phyloP scores from a whole-genome alignment of 2,888 invertebrate species.

The Rhyacophila evoluta region DNA sequence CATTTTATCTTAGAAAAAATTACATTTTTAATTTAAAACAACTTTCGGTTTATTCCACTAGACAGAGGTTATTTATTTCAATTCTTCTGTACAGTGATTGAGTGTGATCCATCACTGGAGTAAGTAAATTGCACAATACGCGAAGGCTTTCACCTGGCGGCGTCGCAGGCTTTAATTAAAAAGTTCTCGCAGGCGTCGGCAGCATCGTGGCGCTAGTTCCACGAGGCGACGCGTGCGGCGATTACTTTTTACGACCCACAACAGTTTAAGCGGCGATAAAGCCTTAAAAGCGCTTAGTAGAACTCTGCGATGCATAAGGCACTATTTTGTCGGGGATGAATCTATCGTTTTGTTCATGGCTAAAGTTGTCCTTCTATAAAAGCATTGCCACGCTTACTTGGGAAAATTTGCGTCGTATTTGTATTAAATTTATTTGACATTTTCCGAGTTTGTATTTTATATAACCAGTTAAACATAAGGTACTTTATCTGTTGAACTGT shows the following conservation, averaged over 20 bases:
- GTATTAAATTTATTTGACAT: too few relatives aligned
- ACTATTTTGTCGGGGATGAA: neutral
- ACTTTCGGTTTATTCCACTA: too few relatives aligned
- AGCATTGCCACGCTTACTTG: too few relatives aligned
- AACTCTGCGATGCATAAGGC: neutral
- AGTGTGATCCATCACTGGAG: slow-evolving; percentile 53
- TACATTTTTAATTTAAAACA: too few relatives aligned
- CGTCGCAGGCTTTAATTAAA: slow-evolving; percentile 38
- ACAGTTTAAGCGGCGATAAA: slow-evolving; percentile 33
- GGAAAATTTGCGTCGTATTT: too few relatives aligned
- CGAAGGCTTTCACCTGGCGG: slow-evolving; percentile 7
- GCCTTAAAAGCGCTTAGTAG: neutral
- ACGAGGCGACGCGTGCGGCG: slow-evolving; percentile 30
- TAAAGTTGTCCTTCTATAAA: neutral
- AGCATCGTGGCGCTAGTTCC: neutral
- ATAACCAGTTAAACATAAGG: too few relatives aligned
- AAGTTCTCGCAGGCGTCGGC: slow-evolving; percentile 27
- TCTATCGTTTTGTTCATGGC: neutral
- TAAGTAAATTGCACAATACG: slow-evolving; percentile 33
- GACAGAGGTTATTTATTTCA: too few relatives aligned
- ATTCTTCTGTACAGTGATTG: neutral
- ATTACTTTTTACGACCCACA: slow-evolving; percentile 42
- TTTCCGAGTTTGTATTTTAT: too few relatives aligned
- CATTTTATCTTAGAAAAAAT: too few relatives aligned
- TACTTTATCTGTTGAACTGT: too few relatives aligned